A percentile compares a stretch with the other conserved stretches of the same genome.
Conservation (phyloP, 2,797 vertebrate species). For the Aselliscus stoliczkanus region DNA sequence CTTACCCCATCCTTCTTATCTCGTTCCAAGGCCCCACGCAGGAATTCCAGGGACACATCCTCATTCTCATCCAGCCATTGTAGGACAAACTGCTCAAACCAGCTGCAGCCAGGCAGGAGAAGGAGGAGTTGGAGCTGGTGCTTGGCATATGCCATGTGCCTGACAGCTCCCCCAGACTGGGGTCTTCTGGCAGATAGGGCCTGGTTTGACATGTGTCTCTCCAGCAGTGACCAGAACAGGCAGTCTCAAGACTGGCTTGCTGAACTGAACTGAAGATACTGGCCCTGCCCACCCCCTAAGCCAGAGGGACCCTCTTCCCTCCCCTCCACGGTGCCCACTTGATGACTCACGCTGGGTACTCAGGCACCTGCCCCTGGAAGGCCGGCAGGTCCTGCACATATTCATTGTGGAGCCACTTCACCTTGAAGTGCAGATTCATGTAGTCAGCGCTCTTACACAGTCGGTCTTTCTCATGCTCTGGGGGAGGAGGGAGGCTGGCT, state of each 20-base stretch:
- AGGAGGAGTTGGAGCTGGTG: background rate
- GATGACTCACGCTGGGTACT: constrained; percentile 93
- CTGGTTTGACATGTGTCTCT: background rate
- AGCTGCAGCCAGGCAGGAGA: constrained; percentile 80
- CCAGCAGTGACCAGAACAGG: background rate
- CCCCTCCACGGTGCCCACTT: background rate
- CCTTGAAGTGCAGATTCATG: constrained; percentile 99
- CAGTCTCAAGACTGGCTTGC: background rate
- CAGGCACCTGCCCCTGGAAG: constrained; percentile 88
- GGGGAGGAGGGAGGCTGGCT: constrained; percentile 25
- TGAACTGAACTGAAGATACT: background rate
- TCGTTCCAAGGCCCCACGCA: constrained; percentile 95
- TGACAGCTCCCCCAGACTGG: background rate
- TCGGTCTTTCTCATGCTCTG: constrained; percentile 95
- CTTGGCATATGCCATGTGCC: background rate
- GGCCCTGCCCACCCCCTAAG: background rate
- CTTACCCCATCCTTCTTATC: constrained; percentile 98
- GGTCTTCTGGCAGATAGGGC: background rate
- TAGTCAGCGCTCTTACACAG: constrained; percentile 98
- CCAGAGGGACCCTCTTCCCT: background rate
- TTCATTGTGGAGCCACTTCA: constrained; percentile 98
- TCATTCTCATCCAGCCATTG: constrained; percentile 99
- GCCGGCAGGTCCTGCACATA: constrained; percentile 92
- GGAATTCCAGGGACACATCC: constrained; percentile 97
- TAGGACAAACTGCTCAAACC: constrained; percentile 97